phyloP scores from a whole-genome alignment of 2,888 invertebrate species.

The Copidosoma aretas region DNA sequence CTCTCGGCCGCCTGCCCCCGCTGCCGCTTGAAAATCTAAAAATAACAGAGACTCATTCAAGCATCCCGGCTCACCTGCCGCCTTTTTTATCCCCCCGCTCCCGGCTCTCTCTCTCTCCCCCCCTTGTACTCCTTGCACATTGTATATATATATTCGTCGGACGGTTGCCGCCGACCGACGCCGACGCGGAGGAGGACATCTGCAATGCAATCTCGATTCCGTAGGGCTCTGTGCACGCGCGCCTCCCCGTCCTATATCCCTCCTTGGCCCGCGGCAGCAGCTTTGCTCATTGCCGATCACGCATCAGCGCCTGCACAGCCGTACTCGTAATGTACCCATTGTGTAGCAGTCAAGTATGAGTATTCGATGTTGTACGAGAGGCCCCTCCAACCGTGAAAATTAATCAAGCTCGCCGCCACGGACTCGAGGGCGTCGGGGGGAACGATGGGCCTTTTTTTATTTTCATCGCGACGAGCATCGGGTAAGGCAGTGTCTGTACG shows the following conservation, averaged over 20 bases:
- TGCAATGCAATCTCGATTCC: slow-evolving; percentile 49
- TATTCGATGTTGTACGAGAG: too few species aligned
- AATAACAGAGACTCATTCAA: slow-evolving; percentile 56
- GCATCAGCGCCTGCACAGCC: slow-evolving; percentile 51
- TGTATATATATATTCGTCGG: too few species aligned
- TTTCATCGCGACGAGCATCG: too few species aligned
- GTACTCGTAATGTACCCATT: too few species aligned
- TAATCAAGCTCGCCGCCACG: slow-evolving; percentile 53
- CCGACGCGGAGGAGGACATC: slow-evolving; percentile 50
- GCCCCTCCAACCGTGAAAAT: slow-evolving; percentile 55
- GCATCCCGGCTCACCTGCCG: slow-evolving; percentile 59
- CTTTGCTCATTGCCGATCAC: slow-evolving; percentile 52
- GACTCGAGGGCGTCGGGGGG: not conserved
- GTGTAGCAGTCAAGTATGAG: too few species aligned
- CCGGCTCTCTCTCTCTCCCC: slow-evolving; percentile 40
- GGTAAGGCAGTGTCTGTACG: too few species aligned
- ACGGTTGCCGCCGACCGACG: slow-evolving; percentile 24
- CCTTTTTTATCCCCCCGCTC: slow-evolving; percentile 5
- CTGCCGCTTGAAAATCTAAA: slow-evolving; percentile 45
- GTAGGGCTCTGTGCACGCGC: slow-evolving; percentile 22
- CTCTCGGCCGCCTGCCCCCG: not conserved
- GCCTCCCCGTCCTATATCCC: slow-evolving; percentile 8
- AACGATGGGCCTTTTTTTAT: too few species aligned
- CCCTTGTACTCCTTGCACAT: slow-evolving; percentile 36
- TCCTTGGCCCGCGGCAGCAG: not conserved